Conservation (phyloP, 2,797 vertebrate genomes). For the Margarornis squamiger region DNA sequence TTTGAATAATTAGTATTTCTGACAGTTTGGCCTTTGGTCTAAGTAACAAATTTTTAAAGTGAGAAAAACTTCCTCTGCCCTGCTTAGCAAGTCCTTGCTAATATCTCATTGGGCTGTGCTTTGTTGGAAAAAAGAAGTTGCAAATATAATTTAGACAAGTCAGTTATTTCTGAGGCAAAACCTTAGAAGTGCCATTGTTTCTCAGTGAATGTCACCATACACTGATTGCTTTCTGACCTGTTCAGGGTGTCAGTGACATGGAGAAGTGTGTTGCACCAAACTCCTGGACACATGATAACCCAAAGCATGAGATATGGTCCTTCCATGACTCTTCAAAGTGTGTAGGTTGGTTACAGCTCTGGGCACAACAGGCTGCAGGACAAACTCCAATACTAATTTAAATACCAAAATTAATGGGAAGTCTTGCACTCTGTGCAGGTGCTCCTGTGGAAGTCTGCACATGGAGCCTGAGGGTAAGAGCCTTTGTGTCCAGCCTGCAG, state of each 20-base stretch:
- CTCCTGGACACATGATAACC: neutral
- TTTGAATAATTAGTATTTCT: neutral
- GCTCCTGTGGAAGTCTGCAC: fast-evolving
- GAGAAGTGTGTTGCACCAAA: neutral
- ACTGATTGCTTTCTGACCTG: neutral
- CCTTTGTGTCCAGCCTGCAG: neutral
- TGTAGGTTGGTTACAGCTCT: neutral
- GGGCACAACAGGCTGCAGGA: neutral
- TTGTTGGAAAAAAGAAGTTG: neutral
- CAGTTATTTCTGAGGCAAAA: neutral
- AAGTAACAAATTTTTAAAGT: neutral
- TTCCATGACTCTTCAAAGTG: neutral
- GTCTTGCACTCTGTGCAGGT: neutral
- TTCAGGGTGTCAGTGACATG: neutral
- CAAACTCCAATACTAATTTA: neutral
- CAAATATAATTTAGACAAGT: neutral
- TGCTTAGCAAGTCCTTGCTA: neutral
- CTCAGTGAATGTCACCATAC: neutral
- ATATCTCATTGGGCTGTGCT: neutral
- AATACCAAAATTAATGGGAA: neutral
- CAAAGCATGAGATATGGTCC: neutral
- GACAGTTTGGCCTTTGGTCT: neutral
- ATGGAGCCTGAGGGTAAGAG: fast-evolving
- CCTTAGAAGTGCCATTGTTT: neutral
- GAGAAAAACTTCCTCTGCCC: neutral